Evolutionary conservation across 2,888 invertebrate genomes (phyloP).

Genomic region (Psylliodes chrysocephalus): DNA sequence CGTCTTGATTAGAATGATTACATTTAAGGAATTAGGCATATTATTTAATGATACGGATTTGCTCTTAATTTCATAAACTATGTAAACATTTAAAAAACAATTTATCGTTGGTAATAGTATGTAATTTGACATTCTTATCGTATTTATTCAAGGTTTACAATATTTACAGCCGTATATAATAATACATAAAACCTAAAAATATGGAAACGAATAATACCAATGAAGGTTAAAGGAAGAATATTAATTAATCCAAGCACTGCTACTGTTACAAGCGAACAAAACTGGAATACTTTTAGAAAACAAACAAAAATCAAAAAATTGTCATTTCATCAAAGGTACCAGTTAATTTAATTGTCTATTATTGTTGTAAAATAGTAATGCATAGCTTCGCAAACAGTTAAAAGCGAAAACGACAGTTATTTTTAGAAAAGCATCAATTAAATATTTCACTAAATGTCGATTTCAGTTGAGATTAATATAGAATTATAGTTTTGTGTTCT

Average conservation of each 20-base stretch:
- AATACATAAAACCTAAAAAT: conserved; percentile 7
- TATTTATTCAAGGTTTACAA: conserved; percentile 22
- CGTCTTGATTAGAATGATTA: no score
- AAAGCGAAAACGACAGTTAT: conserved; percentile 24
- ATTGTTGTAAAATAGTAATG: conserved; percentile 4
- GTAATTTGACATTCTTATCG: conserved; percentile 15
- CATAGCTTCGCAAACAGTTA: conserved; percentile 13
- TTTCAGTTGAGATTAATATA: conserved; percentile 10
- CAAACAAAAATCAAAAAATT: conserved; percentile 12
- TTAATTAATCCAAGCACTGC: background rate
- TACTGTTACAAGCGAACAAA: background rate
- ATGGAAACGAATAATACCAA: conserved; percentile 6
- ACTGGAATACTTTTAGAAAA: conserved; percentile 1
- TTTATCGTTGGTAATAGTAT: background rate
- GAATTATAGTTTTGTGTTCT: conserved; percentile 20
- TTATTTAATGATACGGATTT: no score
- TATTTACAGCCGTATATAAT: conserved; percentile 13
- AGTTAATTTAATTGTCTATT: conserved; percentile 4
- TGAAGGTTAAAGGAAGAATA: conserved; percentile 6
- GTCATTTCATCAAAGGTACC: background rate
- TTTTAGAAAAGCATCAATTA: conserved; percentile 28
- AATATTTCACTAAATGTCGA: conserved; percentile 13
- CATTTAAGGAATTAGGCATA: no score
- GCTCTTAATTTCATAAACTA: no score
- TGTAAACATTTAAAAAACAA: conserved; percentile 2